Evolutionary conservation across 2,797 vertebrate species (phyloP), one percentile per base, ranked within the genome.

Genomic region (Sebastes vulpes): DNA sequence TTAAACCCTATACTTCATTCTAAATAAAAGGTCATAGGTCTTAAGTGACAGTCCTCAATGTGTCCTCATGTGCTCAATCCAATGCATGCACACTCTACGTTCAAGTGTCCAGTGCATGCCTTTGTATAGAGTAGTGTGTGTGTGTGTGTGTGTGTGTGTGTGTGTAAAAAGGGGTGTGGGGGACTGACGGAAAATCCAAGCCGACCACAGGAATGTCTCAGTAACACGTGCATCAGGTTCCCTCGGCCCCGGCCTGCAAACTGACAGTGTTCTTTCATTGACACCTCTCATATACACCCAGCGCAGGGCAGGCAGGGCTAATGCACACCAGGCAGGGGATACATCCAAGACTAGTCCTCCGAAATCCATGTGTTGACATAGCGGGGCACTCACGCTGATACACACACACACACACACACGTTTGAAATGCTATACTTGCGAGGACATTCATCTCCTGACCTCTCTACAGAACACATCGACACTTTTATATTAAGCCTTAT

Each of bases 141-240:
- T 75, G 54, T 57, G 25, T 56, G 54, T 57, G 25, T 56, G 54
- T 53, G 25, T 54, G 23, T 53, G 3, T 58, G 65, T 84, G 74
- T 70, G 87, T 72, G 77, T 81, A 65, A 77, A 85, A 86, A 79
- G 54, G 85, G 87, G 89, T 69, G 89, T 87, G 85, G 82, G 81
- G 79, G 68, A 72, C 67, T 23, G 77, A 83, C 7, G 88, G 91
- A 94, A 93, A 94, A 87, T 92, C 83, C 86, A 86, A 87, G 74
- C 56, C 6, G 53, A 87, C 93, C 92, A 72, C 92, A 94, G 93
- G 91, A 94, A 94, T 94, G 92, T 94, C 87, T 94, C 89, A 73
- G 90, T 12, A 91, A 90, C 90, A 90, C 77, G 79, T 93, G 90
- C 90, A 85, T 86, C 83, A 83, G 88, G 87, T 87, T 91, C 84